phyloP scores from a whole-genome alignment of 2,888 invertebrate genomes.

The Plagodis pulveraria region DNA sequence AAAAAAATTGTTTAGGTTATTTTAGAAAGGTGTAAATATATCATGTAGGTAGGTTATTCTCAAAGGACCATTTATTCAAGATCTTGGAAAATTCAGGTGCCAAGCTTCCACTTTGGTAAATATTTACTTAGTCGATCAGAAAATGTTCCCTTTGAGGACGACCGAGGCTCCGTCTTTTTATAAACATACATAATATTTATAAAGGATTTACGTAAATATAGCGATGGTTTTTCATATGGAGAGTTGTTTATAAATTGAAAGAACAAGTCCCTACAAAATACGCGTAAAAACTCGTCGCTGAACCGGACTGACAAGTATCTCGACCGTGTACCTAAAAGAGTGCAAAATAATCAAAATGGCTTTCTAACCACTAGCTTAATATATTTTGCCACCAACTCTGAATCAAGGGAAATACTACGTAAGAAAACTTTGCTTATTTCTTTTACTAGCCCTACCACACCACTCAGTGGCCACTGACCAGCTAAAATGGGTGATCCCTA shows the following conservation, averaged over 20 bases:
- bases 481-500: too few relatives aligned
- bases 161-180: conserved; percentile 6
- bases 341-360: background rate
- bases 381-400: background rate
- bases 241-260: too few relatives aligned
- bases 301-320: conserved; percentile 20
- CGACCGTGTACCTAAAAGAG: background rate
- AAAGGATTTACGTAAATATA: too few relatives aligned
- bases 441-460: too few relatives aligned
- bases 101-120: conserved; percentile 13
- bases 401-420: too few relatives aligned
- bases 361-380: conserved; percentile 2
- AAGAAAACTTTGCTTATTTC: too few relatives aligned
- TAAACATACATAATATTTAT: background rate
- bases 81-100: conserved; percentile 1
- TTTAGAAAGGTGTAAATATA: too few relatives aligned
- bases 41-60: too few relatives aligned
- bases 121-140: conserved; percentile 17
- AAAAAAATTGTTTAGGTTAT: too few relatives aligned
- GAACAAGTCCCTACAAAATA: too few relatives aligned
- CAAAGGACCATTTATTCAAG: background rate
- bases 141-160: conserved; percentile 9
- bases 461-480: too few relatives aligned
- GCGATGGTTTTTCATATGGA: too few relatives aligned
- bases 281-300: conserved; percentile 8